These are phyloP conservation scores for Alexandromys fortis DNA, from an alignment of 2,113 vertebrate genomes.

Conservation along the genomic window DNA sequence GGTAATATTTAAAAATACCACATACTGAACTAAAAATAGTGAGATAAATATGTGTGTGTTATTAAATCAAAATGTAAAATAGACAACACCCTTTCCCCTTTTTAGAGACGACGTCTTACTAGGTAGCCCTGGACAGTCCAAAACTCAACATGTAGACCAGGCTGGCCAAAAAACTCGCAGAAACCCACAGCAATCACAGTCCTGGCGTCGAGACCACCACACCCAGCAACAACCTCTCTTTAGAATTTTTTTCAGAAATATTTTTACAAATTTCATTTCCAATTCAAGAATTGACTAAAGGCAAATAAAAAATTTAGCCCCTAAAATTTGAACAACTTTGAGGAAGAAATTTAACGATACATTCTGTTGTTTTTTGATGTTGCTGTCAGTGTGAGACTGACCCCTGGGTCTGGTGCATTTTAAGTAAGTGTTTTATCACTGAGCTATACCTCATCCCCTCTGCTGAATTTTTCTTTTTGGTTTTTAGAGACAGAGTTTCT, in stretches of 20 bases:
- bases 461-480: neutral
- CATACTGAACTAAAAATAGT: slow-evolving; percentile 9
- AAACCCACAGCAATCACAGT: neutral
- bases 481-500: neutral
- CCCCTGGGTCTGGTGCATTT: neutral
- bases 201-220: neutral
- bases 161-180: neutral
- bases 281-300: slow-evolving; percentile 2
- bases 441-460: neutral
- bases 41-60: neutral
- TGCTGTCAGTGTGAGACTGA: neutral
- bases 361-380: neutral
- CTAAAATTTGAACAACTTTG: neutral
- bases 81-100: neutral
- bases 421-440: neutral
- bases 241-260: slow-evolving; percentile 1
- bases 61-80: slow-evolving; percentile 36
- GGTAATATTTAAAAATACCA: slow-evolving; percentile 51
- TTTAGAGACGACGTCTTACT: neutral
- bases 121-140: neutral
- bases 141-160: neutral
- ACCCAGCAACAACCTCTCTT: neutral
- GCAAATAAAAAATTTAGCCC: slow-evolving; percentile 11
- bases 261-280: slow-evolving; percentile 17
- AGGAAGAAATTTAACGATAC: neutral